Conservation (phyloP, 2,888 invertebrate genomes). For the Dynastes maya region DNA sequence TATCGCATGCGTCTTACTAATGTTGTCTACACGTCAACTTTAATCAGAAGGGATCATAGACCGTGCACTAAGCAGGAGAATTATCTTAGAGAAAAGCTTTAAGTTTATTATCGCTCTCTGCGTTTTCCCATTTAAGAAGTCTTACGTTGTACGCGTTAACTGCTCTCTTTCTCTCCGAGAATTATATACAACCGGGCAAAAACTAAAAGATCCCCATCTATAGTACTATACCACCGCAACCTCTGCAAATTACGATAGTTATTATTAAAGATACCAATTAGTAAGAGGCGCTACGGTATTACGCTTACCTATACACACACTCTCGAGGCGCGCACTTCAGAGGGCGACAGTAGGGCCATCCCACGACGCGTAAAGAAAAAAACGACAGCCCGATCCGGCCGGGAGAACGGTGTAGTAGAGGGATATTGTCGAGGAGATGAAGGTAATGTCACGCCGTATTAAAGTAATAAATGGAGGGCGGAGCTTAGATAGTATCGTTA, state of each 20-base stretch:
- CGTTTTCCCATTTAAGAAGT: too few species aligned
- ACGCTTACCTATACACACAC: conserved; percentile 54
- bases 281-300: conserved; percentile 51
- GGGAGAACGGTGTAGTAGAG: conserved; percentile 31
- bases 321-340: conserved; percentile 34
- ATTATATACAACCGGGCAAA: too few species aligned
- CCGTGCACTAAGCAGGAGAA: too few species aligned
- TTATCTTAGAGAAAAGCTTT: too few species aligned
- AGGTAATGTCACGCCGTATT: conserved; percentile 54
- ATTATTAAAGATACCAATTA: conserved; percentile 50
- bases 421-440: conserved; percentile 44
- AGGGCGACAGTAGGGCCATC: conserved; percentile 35
- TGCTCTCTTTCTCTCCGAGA: too few species aligned
- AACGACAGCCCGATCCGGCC: background rate
- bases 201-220: conserved; percentile 28
- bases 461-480: conserved; percentile 59
- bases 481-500: conserved; percentile 57
- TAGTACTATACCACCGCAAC: background rate
- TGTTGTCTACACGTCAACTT: too few species aligned
- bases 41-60: too few species aligned
- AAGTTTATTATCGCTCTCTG: too few species aligned
- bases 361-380: conserved; percentile 42
- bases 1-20: too few species aligned
- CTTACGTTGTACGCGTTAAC: too few species aligned
- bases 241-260: conserved; percentile 49